Conservation (phyloP, 1,140 invertebrate genomes). For the Cyclargus thomasi region DNA sequence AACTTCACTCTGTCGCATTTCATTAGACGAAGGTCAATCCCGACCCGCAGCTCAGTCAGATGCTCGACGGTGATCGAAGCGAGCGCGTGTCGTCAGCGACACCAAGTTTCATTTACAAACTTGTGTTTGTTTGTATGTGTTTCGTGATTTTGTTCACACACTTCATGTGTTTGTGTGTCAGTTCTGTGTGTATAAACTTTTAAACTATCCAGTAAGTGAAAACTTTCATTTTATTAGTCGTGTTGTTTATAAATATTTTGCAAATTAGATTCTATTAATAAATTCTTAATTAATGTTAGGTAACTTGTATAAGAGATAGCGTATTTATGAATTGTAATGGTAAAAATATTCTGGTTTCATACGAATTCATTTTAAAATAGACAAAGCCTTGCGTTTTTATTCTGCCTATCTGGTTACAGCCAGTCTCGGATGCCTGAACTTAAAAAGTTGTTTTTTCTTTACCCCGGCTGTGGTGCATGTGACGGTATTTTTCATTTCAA, state of each 20-base stretch:
- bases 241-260: background rate
- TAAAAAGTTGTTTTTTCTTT: constrained; percentile 24
- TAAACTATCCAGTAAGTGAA: constrained; percentile 41
- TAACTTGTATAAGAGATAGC: background rate
- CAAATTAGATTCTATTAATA: background rate
- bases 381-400: constrained; percentile 27
- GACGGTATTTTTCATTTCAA: constrained; percentile 14
- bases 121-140: constrained; percentile 18
- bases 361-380: constrained; percentile 27
- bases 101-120: background rate
- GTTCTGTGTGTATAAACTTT: constrained; percentile 29
- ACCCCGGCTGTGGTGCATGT: constrained; percentile 16
- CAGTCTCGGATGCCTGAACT: constrained; percentile 22
- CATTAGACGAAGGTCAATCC: constrained; percentile 54
- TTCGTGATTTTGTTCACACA: constrained; percentile 34
- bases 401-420: constrained; percentile 25
- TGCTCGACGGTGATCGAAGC: constrained; percentile 23
- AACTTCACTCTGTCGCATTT: constrained; percentile 51
- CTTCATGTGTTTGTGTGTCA: constrained; percentile 22
- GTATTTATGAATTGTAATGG: background rate
- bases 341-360: background rate
- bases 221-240: constrained; percentile 14
- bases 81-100: background rate
- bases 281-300: background rate
- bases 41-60: constrained; percentile 30